These are phyloP conservation scores for Ptychobarbus kaznakovi DNA, from an alignment of 2,797 vertebrate genomes.

Conservation along the genomic window DNA sequence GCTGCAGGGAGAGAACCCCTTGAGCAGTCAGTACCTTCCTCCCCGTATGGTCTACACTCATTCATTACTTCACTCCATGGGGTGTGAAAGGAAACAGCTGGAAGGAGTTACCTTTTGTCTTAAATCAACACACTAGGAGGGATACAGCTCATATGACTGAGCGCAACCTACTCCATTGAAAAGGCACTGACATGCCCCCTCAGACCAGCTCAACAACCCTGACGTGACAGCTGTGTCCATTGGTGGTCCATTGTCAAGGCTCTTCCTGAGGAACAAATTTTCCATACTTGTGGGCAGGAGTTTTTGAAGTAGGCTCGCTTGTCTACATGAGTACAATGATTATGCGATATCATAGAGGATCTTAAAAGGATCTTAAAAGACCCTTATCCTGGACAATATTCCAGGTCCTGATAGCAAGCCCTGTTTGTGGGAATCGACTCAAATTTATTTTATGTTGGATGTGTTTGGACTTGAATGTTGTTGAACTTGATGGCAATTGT, in stretches of 20 bases:
- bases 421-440: neutral
- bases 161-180: neutral
- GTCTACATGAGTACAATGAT: too few relatives aligned
- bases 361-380: neutral
- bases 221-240: constrained; percentile 30
- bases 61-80: constrained; percentile 21
- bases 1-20: neutral
- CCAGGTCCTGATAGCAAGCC: neutral
- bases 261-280: constrained; percentile 21
- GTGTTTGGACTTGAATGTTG: neutral
- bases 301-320: neutral
- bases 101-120: constrained; percentile 27
- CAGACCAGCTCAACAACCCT: neutral
- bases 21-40: constrained; percentile 1
- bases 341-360: neutral
- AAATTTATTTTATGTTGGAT: neutral
- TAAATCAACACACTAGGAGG: constrained; percentile 7
- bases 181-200: neutral
- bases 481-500: neutral
- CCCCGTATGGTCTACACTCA: neutral
- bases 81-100: constrained; percentile 44
- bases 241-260: constrained; percentile 6
- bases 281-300: constrained; percentile 2
- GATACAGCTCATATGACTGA: neutral
- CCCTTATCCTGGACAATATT: neutral